Percentiles rank a stretch among this genome's conserved stretches.
phyloP scores from a whole-genome alignment of 2,113 vertebrate species.

The Cyprinus carpio region DNA sequence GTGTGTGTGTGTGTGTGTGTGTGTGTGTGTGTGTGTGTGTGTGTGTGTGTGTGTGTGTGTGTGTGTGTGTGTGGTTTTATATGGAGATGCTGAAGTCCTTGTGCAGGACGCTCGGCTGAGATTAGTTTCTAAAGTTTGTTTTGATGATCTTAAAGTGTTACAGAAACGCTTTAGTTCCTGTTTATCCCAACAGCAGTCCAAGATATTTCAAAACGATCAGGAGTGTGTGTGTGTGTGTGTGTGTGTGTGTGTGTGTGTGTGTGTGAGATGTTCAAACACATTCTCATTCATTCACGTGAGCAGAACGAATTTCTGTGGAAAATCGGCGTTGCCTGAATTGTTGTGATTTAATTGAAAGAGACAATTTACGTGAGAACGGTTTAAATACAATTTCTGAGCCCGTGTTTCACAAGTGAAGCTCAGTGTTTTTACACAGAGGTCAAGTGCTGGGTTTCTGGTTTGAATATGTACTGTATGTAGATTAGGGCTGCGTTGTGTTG shows the following conservation, averaged over 20 bases:
- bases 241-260: background rate
- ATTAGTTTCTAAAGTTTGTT: background rate
- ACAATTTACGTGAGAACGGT: background rate
- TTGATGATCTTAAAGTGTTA: background rate
- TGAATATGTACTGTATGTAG: background rate
- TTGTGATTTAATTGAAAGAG: background rate
- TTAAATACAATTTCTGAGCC: background rate
- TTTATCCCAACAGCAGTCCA: background rate
- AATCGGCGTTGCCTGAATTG: background rate
- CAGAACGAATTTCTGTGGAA: background rate
- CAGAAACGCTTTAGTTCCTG: background rate
- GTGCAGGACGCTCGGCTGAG: background rate
- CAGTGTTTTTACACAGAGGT: background rate
- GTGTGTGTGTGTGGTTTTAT: background rate
- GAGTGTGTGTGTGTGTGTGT: too few relatives aligned
- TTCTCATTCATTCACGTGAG: background rate
- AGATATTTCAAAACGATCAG: too few relatives aligned
- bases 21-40: slow-evolving; percentile 17
- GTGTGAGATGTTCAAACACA: background rate
- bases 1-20: slow-evolving; percentile 41
- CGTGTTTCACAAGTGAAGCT: background rate
- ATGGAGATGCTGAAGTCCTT: slow-evolving; percentile 21
- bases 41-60: slow-evolving; percentile 52
- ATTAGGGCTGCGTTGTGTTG: background rate
- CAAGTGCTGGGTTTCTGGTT: background rate